phyloP scores from a whole-genome alignment of 1,140 invertebrate genomes.

The Acromyrmex charruanus region DNA sequence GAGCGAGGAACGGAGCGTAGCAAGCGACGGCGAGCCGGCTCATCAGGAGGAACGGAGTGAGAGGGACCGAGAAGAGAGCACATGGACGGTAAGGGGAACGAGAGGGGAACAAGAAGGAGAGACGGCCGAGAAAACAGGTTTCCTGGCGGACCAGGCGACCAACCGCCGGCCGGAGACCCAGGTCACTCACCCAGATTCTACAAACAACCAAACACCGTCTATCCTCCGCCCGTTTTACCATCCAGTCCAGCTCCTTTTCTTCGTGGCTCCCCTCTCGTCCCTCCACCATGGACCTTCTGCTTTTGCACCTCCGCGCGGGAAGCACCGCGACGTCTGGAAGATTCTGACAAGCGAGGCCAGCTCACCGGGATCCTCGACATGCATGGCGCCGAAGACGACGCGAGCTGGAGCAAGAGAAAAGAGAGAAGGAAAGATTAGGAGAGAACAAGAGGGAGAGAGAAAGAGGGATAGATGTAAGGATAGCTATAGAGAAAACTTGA shows the following conservation, averaged over 20 bases:
- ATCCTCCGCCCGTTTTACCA: slow-evolving; percentile 55
- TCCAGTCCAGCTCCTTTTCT: slow-evolving; percentile 13
- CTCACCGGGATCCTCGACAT: slow-evolving; percentile 39
- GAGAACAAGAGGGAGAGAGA: neutral
- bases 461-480: neutral
- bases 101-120: slow-evolving; percentile 43
- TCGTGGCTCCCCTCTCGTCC: neutral
- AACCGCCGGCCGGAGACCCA: slow-evolving; percentile 74
- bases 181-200: slow-evolving; percentile 85
- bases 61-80: slow-evolving; percentile 53
- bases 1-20: slow-evolving; percentile 62
- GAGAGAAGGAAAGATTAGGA: slow-evolving; percentile 3
- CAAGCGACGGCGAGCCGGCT: slow-evolving; percentile 45
- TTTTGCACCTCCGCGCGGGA: slow-evolving; percentile 31
- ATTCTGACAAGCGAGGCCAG: slow-evolving; percentile 66
- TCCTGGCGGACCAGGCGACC: slow-evolving; percentile 73
- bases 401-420: neutral
- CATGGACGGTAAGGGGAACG: slow-evolving; percentile 9
- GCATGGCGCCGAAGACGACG: slow-evolving; percentile 53
- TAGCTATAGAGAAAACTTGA: slow-evolving; percentile 54
- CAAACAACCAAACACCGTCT: slow-evolving; percentile 82
- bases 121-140: slow-evolving; percentile 77
- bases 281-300: neutral
- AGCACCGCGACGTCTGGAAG: slow-evolving; percentile 30
- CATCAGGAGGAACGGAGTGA: slow-evolving; percentile 58